These are phyloP conservation scores for Alligator sinensis DNA, from an alignment of 2,113 vertebrate species.

Conservation along the genomic window DNA sequence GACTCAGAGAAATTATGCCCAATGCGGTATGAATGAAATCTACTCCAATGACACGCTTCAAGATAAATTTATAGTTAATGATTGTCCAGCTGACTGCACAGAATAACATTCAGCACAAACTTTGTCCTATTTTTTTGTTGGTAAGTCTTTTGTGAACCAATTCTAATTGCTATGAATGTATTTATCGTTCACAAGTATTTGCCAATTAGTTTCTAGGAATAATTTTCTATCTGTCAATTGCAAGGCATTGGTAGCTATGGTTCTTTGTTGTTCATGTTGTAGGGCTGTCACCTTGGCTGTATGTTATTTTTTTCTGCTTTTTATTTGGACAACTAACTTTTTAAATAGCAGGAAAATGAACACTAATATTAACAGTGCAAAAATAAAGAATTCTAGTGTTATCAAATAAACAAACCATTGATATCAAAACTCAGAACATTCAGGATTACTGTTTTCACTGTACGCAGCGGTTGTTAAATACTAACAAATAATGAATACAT, in stretches of 20 bases:
- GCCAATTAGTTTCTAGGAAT: slow-evolving; percentile 21
- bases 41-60: neutral
- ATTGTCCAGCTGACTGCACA: neutral
- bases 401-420: neutral
- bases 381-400: neutral
- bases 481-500: slow-evolving; percentile 1
- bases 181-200: slow-evolving; percentile 21
- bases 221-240: neutral
- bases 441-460: neutral
- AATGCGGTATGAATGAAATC: neutral
- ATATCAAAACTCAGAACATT: neutral
- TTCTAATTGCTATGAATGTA: neutral
- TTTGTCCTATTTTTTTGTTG: neutral
- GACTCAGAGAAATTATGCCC: neutral
- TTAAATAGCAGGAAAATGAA: slow-evolving; percentile 18
- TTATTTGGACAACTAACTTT: neutral
- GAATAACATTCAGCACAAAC: neutral
- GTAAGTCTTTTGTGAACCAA: neutral
- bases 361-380: neutral
- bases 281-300: neutral
- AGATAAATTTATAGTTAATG: neutral
- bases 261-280: neutral
- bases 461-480: neutral
- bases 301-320: neutral
- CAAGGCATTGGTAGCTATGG: neutral